Conservation (phyloP, 2,797 vertebrate genomes). For the Cryptoblepharus egeriae region DNA sequence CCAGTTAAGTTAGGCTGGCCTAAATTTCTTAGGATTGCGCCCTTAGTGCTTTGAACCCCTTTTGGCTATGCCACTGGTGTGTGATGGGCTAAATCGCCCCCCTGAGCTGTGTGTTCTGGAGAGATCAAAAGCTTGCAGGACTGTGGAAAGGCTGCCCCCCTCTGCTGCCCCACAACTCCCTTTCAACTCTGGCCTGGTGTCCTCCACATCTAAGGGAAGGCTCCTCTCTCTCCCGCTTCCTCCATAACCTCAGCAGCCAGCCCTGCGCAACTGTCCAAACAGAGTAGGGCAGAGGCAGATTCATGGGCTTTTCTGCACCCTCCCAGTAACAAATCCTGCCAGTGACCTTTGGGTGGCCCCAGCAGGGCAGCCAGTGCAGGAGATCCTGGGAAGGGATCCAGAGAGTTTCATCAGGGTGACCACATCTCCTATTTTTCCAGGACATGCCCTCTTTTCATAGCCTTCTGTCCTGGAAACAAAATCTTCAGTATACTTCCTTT, state of each 20-base stretch:
- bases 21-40: too few relatives aligned
- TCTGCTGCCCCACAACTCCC: slow-evolving; percentile 17
- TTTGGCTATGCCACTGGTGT: too few relatives aligned
- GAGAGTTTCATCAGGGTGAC: too few relatives aligned
- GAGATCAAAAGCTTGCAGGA: slow-evolving; percentile 43
- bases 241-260: slow-evolving; percentile 57
- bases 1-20: too few relatives aligned
- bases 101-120: not conserved
- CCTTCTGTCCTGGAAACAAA: too few relatives aligned
- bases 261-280: slow-evolving; percentile 74
- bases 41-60: too few relatives aligned
- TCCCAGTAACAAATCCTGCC: slow-evolving; percentile 52
- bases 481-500: too few relatives aligned
- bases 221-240: slow-evolving; percentile 45
- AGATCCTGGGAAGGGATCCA: slow-evolving; percentile 32
- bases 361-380: not conserved
- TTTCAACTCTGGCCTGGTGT: slow-evolving; percentile 44
- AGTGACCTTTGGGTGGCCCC: slow-evolving; percentile 55
- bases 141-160: slow-evolving; percentile 37
- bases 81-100: not conserved
- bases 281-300: slow-evolving; percentile 61
- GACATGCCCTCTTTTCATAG: too few relatives aligned
- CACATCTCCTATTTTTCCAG: too few relatives aligned
- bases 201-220: slow-evolving; percentile 28
- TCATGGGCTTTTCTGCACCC: slow-evolving; percentile 34